A percentile compares a stretch with the other conserved stretches of the same genome.
These are phyloP conservation scores for Contarinia nasturtii DNA, from an alignment of 1,140 invertebrate species.

Conservation along the genomic window DNA sequence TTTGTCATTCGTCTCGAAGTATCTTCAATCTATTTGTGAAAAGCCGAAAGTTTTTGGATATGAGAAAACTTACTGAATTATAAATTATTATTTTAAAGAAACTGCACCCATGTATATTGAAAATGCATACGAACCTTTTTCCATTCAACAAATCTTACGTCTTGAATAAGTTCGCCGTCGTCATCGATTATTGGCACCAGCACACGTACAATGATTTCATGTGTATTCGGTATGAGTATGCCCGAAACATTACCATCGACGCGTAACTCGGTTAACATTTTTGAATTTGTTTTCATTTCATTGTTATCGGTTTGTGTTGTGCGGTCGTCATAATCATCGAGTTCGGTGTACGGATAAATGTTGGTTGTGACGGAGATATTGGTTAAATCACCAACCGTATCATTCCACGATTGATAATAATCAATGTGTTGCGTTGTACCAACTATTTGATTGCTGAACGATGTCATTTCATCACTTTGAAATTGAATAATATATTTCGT, in stretches of 20 bases:
- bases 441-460: not conserved
- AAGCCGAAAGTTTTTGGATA: too few relatives aligned
- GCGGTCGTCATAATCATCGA: not conserved
- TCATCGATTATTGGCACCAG: conserved; percentile 16
- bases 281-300: not conserved
- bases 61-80: too few relatives aligned
- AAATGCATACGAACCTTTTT: conserved; percentile 17
- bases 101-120: too few relatives aligned
- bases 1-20: too few relatives aligned
- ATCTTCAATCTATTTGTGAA: too few relatives aligned
- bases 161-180: conserved; percentile 18
- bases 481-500: conserved; percentile 3
- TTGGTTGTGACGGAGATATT: not conserved
- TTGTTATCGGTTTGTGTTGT: not conserved
- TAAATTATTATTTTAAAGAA: too few relatives aligned
- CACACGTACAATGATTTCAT: conserved; percentile 17
- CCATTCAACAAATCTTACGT: conserved; percentile 23
- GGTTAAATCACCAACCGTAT: not conserved
- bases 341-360: too few relatives aligned
- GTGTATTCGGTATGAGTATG: conserved; percentile 15
- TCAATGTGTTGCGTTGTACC: not conserved
- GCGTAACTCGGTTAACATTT: conserved; percentile 8
- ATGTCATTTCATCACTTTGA: not conserved
- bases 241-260: conserved; percentile 19
- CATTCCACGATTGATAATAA: not conserved